Evolutionary conservation across 2,888 invertebrate species (phyloP).

Genomic region (Mythimna pallens): DNA sequence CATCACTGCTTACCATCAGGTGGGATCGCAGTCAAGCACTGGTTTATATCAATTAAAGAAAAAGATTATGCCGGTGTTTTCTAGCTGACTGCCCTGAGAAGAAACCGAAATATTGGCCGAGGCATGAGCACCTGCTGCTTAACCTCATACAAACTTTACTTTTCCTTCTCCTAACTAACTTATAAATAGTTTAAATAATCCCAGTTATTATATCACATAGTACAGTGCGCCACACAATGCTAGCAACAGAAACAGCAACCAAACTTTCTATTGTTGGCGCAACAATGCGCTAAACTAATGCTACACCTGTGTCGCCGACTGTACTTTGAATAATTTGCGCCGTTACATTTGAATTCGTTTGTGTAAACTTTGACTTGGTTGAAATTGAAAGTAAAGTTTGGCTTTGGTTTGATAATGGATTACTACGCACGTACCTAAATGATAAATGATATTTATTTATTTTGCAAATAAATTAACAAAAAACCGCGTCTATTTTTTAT

Average conservation of each 20-base stretch:
- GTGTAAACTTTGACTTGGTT: slow-evolving; percentile 35
- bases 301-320: slow-evolving; percentile 52
- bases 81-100: too few relatives aligned
- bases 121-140: too few relatives aligned
- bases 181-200: slow-evolving; percentile 27
- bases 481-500: too few relatives aligned
- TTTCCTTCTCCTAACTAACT: background rate
- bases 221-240: slow-evolving; percentile 52
- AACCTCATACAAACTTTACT: background rate
- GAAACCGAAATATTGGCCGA: too few relatives aligned
- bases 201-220: slow-evolving; percentile 26
- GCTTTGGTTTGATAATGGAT: background rate
- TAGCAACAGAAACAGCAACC: slow-evolving; percentile 23
- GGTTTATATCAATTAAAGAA: too few relatives aligned
- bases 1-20: too few relatives aligned
- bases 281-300: slow-evolving; percentile 59
- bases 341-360: slow-evolving; percentile 52
- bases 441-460: too few relatives aligned
- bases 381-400: background rate
- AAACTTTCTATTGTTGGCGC: slow-evolving; percentile 54
- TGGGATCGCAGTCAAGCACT: too few relatives aligned
- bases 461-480: too few relatives aligned
- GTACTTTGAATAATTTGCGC: slow-evolving; percentile 55
- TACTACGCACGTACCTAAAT: too few relatives aligned
- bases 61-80: too few relatives aligned